Evolutionary conservation across 2,888 invertebrate genomes (phyloP).

Genomic region (Hirtodrosophila confusa): DNA sequence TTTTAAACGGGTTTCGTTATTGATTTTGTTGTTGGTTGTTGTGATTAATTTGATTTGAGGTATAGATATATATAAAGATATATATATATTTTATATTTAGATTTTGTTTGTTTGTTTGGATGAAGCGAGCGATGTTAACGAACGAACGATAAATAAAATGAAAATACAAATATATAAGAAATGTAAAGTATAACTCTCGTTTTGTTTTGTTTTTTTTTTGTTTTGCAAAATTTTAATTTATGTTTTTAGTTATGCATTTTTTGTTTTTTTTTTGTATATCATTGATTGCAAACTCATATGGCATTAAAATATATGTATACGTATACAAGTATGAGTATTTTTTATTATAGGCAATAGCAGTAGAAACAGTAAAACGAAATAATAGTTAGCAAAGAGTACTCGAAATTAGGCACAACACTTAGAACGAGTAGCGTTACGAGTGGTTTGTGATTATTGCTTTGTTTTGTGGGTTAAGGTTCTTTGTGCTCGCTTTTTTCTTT

Average conservation of each 20-base stretch:
- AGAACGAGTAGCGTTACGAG: slow-evolving; percentile 67
- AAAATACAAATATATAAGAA: slow-evolving; percentile 83
- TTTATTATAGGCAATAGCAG: slow-evolving; percentile 66
- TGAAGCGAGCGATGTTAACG: slow-evolving; percentile 81
- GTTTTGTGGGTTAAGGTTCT: slow-evolving; percentile 23
- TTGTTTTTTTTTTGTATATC: slow-evolving; percentile 34
- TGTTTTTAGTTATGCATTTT: slow-evolving; percentile 28
- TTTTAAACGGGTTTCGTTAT: slow-evolving; percentile 34
- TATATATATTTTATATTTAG: slow-evolving; percentile 36
- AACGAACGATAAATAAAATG: slow-evolving; percentile 83
- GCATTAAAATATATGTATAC: slow-evolving; percentile 33
- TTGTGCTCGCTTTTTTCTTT: slow-evolving; percentile 4
- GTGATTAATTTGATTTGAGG: slow-evolving; percentile 50
- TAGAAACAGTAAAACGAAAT: slow-evolving; percentile 67
- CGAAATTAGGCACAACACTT: slow-evolving; percentile 74
- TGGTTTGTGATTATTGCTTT: slow-evolving; percentile 29
- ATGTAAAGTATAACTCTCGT: slow-evolving; percentile 81
- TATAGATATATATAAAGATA: slow-evolving; percentile 52
- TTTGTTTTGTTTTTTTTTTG: slow-evolving; percentile 49
- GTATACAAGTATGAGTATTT: slow-evolving; percentile 38
- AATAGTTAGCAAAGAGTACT: slow-evolving; percentile 69
- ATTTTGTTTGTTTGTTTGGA: slow-evolving; percentile 76
- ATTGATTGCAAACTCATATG: slow-evolving; percentile 21
- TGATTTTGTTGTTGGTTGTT: slow-evolving; percentile 51
- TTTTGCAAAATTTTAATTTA: slow-evolving; percentile 31